Evolutionary conservation across 2,797 vertebrate species (phyloP).

Genomic region (Typhlichthys eigenmanni): DNA sequence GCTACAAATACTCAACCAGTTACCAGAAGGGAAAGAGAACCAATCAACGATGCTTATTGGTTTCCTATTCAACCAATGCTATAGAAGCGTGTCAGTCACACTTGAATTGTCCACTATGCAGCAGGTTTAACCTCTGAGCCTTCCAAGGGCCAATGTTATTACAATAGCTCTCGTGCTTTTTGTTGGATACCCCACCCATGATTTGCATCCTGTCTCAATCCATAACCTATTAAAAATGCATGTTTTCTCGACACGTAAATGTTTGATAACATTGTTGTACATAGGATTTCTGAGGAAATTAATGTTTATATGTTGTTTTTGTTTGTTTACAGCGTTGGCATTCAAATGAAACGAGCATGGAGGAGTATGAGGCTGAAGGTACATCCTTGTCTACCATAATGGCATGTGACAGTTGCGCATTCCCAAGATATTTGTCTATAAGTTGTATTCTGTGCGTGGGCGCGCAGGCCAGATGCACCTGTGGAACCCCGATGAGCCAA

Average conservation of each 20-base stretch:
- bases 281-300: background rate
- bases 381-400: background rate
- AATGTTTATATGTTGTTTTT: background rate
- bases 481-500: conserved; percentile 94
- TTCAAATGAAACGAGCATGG: conserved; percentile 55
- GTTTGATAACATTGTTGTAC: background rate
- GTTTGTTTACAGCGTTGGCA: conserved; percentile 72
- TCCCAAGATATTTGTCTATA: background rate
- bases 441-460: background rate
- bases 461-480: conserved; percentile 88
- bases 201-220: background rate
- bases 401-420: background rate
- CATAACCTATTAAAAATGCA: conserved; percentile 25
- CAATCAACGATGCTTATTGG: background rate
- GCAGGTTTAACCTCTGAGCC: conserved; percentile 9
- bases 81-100: conserved; percentile 4
- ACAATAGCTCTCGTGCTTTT: conserved; percentile 42
- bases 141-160: conserved; percentile 15
- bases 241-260: background rate
- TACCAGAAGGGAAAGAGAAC: background rate
- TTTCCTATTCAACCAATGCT: too few relatives aligned
- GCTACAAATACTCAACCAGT: background rate
- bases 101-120: conserved; percentile 2
- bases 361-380: conserved; percentile 80
- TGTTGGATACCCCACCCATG: background rate